Conservation (phyloP, 2,888 invertebrate genomes). For the Petrolisthes manimaculis region DNA sequence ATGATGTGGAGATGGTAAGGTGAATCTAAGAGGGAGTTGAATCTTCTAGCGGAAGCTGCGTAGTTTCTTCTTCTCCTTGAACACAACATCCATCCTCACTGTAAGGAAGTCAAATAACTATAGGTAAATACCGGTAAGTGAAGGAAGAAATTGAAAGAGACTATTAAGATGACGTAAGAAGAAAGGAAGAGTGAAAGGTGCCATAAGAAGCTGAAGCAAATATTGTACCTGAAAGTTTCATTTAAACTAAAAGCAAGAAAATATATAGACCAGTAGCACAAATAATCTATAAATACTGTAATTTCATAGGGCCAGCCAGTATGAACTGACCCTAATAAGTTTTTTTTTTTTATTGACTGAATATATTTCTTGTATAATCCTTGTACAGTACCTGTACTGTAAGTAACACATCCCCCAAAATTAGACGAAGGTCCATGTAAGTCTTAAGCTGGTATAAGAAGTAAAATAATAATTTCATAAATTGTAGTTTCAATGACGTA, state of each 20-base stretch:
- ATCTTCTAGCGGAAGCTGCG: constrained; percentile 4
- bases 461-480: too few relatives aligned
- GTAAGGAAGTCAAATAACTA: constrained; percentile 4
- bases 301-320: neutral
- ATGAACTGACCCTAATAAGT: neutral
- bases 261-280: too few relatives aligned
- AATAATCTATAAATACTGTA: neutral
- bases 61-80: constrained; percentile 37
- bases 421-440: too few relatives aligned
- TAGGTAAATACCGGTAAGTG: neutral
- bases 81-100: constrained; percentile 30
- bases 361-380: neutral
- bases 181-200: neutral
- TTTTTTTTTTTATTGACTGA: neutral
- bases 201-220: neutral
- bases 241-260: too few relatives aligned
- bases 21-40: too few relatives aligned
- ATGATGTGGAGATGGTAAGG: too few relatives aligned
- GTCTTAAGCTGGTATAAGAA: too few relatives aligned
- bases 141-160: neutral
- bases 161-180: neutral
- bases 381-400: too few relatives aligned
- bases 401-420: too few relatives aligned
- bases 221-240: too few relatives aligned
- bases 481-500: too few relatives aligned